A percentile compares a stretch with the other conserved stretches of the same genome.
These are phyloP conservation scores for Pheosia gnoma DNA, from an alignment of 2,888 invertebrate species.

Conservation along the genomic window DNA sequence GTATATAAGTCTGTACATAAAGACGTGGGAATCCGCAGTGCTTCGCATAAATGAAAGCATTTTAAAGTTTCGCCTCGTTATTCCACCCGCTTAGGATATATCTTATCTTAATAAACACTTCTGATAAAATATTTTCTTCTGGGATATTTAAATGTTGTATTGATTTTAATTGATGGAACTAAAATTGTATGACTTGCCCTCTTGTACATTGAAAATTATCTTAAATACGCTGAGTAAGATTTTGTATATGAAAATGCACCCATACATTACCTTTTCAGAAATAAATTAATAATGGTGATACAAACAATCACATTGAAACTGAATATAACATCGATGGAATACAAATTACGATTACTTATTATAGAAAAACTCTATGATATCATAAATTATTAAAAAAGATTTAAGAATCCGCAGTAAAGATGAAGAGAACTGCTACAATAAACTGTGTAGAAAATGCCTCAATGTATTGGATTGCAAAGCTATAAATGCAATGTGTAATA, in stretches of 20 bases:
- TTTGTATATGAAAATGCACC: too few species aligned
- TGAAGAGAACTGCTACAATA: not conserved
- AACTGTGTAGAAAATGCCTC: not conserved
- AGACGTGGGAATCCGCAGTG: slow-evolving; percentile 46
- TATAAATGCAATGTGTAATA: slow-evolving; percentile 18
- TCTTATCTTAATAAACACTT: slow-evolving; percentile 26
- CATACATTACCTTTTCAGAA: too few species aligned
- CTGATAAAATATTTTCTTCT: slow-evolving; percentile 2
- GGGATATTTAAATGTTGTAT: not conserved
- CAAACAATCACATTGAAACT: too few species aligned
- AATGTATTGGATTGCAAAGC: not conserved
- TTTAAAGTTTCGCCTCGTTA: slow-evolving; percentile 58
- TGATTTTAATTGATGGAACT: too few species aligned
- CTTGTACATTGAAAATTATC: too few species aligned
- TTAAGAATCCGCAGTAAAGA: not conserved
- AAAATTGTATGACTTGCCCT: too few species aligned
- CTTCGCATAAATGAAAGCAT: slow-evolving; percentile 52
- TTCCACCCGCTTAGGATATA: slow-evolving; percentile 39
- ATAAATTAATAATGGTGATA: too few species aligned
- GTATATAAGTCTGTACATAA: slow-evolving; percentile 59
- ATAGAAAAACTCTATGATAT: too few species aligned
- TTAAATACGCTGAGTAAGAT: too few species aligned
- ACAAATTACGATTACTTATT: too few species aligned
- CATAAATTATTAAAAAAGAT: too few species aligned
- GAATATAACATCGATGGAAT: too few species aligned